phyloP scores from a whole-genome alignment of 1,140 invertebrate species.

The Glomeris maerens region DNA sequence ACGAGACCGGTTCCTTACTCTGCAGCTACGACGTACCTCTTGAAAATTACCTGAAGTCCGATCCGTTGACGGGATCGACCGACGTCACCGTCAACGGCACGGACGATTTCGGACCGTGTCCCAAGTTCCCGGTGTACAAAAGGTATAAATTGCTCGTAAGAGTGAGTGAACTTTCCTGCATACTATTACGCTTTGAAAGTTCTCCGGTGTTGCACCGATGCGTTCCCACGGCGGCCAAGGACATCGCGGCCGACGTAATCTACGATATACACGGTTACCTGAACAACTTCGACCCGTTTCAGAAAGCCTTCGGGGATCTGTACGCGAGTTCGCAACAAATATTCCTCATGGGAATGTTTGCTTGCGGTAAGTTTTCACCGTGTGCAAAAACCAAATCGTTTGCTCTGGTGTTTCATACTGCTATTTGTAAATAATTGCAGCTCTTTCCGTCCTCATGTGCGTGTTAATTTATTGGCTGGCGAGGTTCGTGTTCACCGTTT shows the following conservation, averaged over 20 bases:
- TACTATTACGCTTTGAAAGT: slow-evolving; percentile 30
- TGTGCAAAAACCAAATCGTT: not conserved
- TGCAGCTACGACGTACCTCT: slow-evolving; percentile 37
- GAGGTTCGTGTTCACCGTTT: slow-evolving; percentile 58
- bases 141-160: slow-evolving; percentile 28
- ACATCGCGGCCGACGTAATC: slow-evolving; percentile 43
- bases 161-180: slow-evolving; percentile 1
- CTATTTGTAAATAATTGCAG: slow-evolving; percentile 46
- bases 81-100: slow-evolving; percentile 1
- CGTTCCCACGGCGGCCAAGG: slow-evolving; percentile 52
- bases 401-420: too few species aligned
- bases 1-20: slow-evolving; percentile 50
- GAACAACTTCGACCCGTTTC: slow-evolving; percentile 72
- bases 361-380: slow-evolving; percentile 49
- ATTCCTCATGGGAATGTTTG: slow-evolving; percentile 42
- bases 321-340: slow-evolving; percentile 56
- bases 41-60: slow-evolving; percentile 18
- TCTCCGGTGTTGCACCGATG: slow-evolving; percentile 71
- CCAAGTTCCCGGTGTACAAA: slow-evolving; percentile 51
- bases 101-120: slow-evolving; percentile 40
- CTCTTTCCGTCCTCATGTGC: slow-evolving; percentile 64
- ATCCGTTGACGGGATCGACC: slow-evolving; percentile 4
- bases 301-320: slow-evolving; percentile 73
- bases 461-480: slow-evolving; percentile 71
- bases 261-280: slow-evolving; percentile 60